phyloP scores from a whole-genome alignment of 2,888 invertebrate genomes.

The Ferrisia virgata region DNA sequence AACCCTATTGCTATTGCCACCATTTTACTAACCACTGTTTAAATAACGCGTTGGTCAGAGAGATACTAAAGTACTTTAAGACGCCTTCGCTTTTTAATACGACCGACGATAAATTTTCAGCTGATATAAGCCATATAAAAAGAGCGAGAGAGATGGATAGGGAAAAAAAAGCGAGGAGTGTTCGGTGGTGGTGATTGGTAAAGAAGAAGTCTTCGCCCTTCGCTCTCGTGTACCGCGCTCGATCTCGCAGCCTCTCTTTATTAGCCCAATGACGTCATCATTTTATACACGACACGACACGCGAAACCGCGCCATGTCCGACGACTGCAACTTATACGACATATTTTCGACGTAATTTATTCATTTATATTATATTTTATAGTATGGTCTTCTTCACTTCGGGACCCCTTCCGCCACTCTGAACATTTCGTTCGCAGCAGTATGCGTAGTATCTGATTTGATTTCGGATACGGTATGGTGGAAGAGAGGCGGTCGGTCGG shows the following conservation, averaged over 20 bases:
- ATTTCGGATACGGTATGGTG: background rate
- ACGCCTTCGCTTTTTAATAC: slow-evolving; percentile 40
- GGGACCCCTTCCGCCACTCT: background rate
- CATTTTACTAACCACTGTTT: slow-evolving; percentile 10
- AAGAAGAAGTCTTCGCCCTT: slow-evolving; percentile 3
- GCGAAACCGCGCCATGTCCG: background rate
- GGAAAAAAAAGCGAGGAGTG: slow-evolving; percentile 28
- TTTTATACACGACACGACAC: background rate
- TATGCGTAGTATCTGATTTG: background rate
- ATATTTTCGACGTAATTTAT: slow-evolving; percentile 35
- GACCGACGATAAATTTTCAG: slow-evolving; percentile 40
- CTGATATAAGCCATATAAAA: slow-evolving; percentile 33
- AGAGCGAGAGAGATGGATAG: too few species aligned
- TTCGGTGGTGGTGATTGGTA: slow-evolving; percentile 13
- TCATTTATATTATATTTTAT: slow-evolving; percentile 25
- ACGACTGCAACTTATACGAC: background rate
- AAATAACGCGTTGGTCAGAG: slow-evolving; percentile 15
- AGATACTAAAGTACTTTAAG: slow-evolving; percentile 27
- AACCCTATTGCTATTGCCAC: background rate
- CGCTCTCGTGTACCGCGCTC: background rate
- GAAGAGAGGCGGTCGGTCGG: too few species aligned
- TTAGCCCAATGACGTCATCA: slow-evolving; percentile 26
- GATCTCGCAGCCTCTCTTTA: background rate
- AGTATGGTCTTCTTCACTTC: background rate
- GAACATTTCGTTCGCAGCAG: too few species aligned